Evolutionary conservation across 2,888 invertebrate genomes (phyloP).

Genomic region (Andrena bucephala): DNA sequence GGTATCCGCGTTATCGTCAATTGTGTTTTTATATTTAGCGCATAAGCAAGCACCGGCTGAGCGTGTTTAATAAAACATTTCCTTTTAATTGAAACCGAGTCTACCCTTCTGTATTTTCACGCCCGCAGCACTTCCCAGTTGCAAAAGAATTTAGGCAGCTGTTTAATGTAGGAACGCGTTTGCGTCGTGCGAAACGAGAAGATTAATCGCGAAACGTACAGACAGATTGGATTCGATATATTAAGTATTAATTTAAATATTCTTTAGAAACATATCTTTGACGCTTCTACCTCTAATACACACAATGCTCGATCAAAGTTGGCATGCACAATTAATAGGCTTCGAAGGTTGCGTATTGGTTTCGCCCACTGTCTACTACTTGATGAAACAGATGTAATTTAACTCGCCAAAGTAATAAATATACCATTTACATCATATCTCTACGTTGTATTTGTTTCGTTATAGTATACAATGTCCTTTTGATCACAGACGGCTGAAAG

Average conservation of each 20-base stretch:
- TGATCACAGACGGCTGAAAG: conserved; percentile 72
- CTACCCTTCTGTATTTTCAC: conserved; percentile 23
- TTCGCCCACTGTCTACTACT: not conserved
- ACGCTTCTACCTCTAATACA: conserved; percentile 41
- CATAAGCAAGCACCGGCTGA: conserved; percentile 92
- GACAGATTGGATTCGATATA: conserved; percentile 31
- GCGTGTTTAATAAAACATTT: conserved; percentile 72
- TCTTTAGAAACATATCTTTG: conserved; percentile 29
- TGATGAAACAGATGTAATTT: conserved; percentile 34
- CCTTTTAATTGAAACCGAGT: conserved; percentile 38
- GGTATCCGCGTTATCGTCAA: conserved; percentile 97
- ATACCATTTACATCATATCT: conserved; percentile 46
- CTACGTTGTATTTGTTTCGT: conserved; percentile 58
- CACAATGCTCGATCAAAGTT: conserved; percentile 39
- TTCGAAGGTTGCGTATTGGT: conserved; percentile 26
- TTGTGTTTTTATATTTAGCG: conserved; percentile 97
- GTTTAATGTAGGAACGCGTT: not conserved
- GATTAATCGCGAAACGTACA: conserved; percentile 21
- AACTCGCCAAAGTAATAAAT: conserved; percentile 51
- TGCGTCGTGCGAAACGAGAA: not conserved
- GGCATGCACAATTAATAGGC: conserved; percentile 49
- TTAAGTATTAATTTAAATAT: conserved; percentile 47
- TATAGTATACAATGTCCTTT: conserved; percentile 62
- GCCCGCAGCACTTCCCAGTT: conserved; percentile 28
- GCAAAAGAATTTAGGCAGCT: conserved; percentile 12